Evolutionary conservation across 2,113 vertebrate genomes (phyloP).

Genomic region (Anolis sagrei): DNA sequence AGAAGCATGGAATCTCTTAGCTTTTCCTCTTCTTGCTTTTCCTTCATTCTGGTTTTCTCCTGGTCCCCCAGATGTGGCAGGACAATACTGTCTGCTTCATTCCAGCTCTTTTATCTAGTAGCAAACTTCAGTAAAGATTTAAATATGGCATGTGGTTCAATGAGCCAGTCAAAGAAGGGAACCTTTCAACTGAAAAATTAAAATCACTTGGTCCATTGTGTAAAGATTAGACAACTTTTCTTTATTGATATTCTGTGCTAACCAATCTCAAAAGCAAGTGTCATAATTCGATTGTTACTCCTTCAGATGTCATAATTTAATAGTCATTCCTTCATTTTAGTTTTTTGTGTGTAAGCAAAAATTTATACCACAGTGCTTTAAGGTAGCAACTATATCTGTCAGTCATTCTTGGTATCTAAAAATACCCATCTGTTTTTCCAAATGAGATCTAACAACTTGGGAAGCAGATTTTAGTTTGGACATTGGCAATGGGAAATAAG

Average conservation of each 20-base stretch:
- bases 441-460: not conserved
- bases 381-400: not conserved
- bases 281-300: not conserved
- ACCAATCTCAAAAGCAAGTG: not conserved
- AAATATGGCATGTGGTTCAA: no score
- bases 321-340: not conserved
- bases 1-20: no score
- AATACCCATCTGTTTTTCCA: not conserved
- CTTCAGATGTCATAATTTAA: not conserved
- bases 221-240: not conserved
- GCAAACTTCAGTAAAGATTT: not conserved
- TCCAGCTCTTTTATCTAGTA: not conserved
- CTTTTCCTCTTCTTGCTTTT: no score
- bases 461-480: not conserved
- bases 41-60: no score
- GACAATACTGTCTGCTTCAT: not conserved
- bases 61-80: no score
- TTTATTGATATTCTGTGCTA: not conserved
- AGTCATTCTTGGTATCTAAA: not conserved
- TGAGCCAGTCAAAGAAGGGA: not conserved
- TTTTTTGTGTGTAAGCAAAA: not conserved
- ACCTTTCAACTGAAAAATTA: not conserved
- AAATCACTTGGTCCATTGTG: no score
- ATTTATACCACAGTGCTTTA: not conserved
- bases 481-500: not conserved